These are phyloP conservation scores for Cyprinodon diabolis DNA, from an alignment of 2,797 vertebrate genomes.

Conservation along the genomic window DNA sequence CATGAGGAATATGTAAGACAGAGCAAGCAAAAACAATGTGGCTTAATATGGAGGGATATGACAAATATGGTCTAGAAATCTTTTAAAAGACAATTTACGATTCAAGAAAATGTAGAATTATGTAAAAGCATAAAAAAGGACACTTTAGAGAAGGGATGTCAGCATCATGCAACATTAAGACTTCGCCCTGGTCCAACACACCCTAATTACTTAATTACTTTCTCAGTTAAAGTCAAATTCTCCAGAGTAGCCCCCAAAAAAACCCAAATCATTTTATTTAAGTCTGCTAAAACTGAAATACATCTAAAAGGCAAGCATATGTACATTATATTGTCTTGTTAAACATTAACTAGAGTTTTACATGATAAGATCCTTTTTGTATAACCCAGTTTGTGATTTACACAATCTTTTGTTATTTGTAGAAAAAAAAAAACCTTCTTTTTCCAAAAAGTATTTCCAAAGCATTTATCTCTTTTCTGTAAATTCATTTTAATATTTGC, in stretches of 20 bases:
- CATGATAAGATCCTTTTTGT: not conserved
- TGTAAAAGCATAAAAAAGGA: not conserved
- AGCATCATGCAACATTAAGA: too few species aligned
- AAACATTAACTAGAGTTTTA: not conserved
- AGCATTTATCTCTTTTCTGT: not conserved
- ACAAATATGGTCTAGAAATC: not conserved
- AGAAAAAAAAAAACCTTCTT: not conserved
- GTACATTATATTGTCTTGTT: too few species aligned
- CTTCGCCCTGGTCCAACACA: too few species aligned
- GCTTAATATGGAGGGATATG: not conserved
- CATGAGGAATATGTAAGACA: conserved; percentile 1
- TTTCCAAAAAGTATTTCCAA: not conserved
- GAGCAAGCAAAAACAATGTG: not conserved
- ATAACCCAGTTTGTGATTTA: not conserved
- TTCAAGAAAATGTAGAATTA: not conserved
- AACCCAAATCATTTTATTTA: too few species aligned
- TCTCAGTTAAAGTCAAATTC: too few species aligned
- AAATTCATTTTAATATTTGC: not conserved
- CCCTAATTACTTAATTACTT: too few species aligned
- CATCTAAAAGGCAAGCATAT: too few species aligned
- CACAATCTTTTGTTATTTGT: not conserved
- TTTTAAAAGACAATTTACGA: not conserved
- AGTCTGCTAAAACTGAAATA: too few species aligned
- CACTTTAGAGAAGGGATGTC: not conserved
- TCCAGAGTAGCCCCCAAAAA: too few species aligned